Percentiles rank a stretch among this genome's conserved stretches.
These are phyloP conservation scores for Bugulina stolonifera DNA, from an alignment of 2,888 invertebrate genomes.

Conservation along the genomic window DNA sequence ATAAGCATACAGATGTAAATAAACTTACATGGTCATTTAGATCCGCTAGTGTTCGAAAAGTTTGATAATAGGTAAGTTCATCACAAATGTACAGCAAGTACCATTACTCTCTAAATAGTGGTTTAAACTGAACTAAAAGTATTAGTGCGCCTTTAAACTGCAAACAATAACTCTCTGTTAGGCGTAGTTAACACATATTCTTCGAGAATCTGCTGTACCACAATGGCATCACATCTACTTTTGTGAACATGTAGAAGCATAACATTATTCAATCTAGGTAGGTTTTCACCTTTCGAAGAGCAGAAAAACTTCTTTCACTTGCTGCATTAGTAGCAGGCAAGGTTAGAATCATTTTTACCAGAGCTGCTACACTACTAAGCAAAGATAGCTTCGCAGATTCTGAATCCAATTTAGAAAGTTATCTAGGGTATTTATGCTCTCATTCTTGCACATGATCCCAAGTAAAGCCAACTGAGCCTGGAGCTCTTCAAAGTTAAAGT, in stretches of 20 bases:
- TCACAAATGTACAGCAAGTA: too few species aligned
- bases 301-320: neutral
- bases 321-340: neutral
- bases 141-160: too few species aligned
- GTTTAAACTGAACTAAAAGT: too few species aligned
- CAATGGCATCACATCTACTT: neutral
- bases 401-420: neutral
- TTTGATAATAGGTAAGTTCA: too few species aligned
- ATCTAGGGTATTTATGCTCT: neutral
- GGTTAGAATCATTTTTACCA: neutral
- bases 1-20: too few species aligned
- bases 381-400: neutral
- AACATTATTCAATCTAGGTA: neutral
- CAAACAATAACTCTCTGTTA: too few species aligned
- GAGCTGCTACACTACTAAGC: neutral
- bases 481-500: neutral
- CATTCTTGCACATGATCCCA: neutral
- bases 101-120: too few species aligned
- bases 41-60: too few species aligned
- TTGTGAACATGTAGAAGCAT: neutral
- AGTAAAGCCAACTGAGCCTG: neutral
- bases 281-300: neutral
- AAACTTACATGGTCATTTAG: too few species aligned
- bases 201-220: neutral
- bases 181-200: neutral